Conservation (phyloP, 2,888 invertebrate species). For the Hypsopygia costalis region DNA sequence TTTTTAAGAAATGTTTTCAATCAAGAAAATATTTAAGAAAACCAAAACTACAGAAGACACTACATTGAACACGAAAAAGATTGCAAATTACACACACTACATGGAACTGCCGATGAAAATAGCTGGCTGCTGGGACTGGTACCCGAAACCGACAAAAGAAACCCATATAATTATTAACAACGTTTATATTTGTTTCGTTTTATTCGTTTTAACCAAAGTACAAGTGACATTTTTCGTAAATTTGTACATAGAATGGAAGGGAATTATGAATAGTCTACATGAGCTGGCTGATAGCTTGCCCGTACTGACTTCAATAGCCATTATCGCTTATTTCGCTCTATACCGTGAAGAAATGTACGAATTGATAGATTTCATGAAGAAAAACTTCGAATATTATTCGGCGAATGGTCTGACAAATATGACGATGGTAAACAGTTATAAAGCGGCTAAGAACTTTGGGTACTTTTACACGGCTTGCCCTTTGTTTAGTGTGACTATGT, state of each 20-base stretch:
- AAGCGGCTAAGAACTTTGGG: constrained; percentile 48
- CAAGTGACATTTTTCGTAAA: constrained; percentile 39
- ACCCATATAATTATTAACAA: constrained; percentile 41
- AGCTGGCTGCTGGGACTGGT: constrained; percentile 64
- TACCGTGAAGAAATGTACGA: constrained; percentile 47
- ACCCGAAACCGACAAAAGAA: constrained; percentile 28
- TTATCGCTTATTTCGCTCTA: constrained; percentile 51
- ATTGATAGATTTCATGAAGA: constrained; percentile 47
- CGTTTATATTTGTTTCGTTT: constrained; percentile 43
- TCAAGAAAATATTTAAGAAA: neutral
- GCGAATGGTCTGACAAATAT: constrained; percentile 62
- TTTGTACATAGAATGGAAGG: constrained; percentile 52
- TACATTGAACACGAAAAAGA: constrained; percentile 24
- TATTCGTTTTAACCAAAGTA: constrained; percentile 42
- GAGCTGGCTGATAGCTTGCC: constrained; percentile 59
- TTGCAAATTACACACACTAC: constrained; percentile 44
- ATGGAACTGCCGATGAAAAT: constrained; percentile 48
- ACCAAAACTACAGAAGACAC: constrained; percentile 10
- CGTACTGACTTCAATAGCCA: constrained; percentile 42
- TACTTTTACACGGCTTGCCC: constrained; percentile 60
- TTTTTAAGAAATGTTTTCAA: neutral
- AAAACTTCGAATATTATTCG: constrained; percentile 56
- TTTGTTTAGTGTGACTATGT: constrained; percentile 60
- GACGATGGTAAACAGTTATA: constrained; percentile 56
- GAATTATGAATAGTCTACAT: constrained; percentile 52